Evolutionary conservation across 2,888 invertebrate genomes (phyloP).

Genomic region (Spilosoma lubricipeda): DNA sequence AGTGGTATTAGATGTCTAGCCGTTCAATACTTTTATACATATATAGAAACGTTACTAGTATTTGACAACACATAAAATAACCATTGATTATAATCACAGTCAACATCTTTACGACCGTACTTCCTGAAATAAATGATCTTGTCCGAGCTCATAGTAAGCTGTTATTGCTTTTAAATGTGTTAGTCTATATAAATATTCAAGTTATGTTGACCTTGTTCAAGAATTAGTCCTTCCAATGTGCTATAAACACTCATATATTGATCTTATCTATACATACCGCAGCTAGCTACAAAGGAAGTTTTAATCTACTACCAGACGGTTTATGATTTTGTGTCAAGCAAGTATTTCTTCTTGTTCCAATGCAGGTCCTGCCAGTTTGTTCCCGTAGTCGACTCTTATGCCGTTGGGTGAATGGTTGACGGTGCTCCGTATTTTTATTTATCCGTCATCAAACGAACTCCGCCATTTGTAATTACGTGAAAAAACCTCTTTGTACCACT

Average conservation of each 20-base stretch:
- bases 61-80: background rate
- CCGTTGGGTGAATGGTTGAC: too few relatives aligned
- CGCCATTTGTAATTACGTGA: too few relatives aligned
- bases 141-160: background rate
- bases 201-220: background rate
- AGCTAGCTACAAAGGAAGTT: too few relatives aligned
- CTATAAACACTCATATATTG: background rate
- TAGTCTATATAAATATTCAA: background rate
- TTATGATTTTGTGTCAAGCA: too few relatives aligned
- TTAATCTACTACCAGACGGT: too few relatives aligned
- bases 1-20: background rate
- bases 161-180: background rate
- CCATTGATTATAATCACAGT: background rate
- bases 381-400: too few relatives aligned
- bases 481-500: too few relatives aligned
- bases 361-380: too few relatives aligned
- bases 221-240: background rate
- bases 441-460: too few relatives aligned
- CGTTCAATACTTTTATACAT: too few relatives aligned
- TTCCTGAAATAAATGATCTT: constrained; percentile 3
- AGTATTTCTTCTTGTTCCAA: too few relatives aligned
- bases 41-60: background rate
- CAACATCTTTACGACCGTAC: background rate
- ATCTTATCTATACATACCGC: background rate
- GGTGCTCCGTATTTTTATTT: too few relatives aligned